These are phyloP conservation scores for Omphaloscelis lunosa DNA, from an alignment of 2,888 invertebrate species.

Conservation along the genomic window DNA sequence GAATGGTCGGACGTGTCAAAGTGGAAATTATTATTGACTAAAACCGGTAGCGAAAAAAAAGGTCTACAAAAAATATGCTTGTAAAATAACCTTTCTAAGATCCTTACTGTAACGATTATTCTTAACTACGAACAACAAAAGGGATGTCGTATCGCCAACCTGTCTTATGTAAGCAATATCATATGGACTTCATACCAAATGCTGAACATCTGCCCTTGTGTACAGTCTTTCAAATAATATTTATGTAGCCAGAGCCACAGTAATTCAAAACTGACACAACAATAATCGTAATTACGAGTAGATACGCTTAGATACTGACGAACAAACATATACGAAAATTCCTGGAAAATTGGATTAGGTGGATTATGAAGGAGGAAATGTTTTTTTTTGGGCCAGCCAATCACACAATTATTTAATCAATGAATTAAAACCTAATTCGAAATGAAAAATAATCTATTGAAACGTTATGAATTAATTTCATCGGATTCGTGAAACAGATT, in stretches of 20 bases:
- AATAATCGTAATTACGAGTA: conserved; percentile 33
- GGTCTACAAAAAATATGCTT: not conserved
- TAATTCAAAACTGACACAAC: conserved; percentile 12
- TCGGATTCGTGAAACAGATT: conserved; percentile 1
- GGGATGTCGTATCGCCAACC: too few species aligned
- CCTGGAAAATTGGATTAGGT: conserved; percentile 47
- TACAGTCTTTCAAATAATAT: not conserved
- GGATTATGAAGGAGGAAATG: conserved; percentile 9
- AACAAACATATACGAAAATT: conserved; percentile 27
- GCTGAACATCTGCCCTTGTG: not conserved
- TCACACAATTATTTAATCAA: conserved; percentile 28
- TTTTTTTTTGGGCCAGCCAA: conserved; percentile 21
- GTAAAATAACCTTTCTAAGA: not conserved
- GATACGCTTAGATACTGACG: conserved; percentile 44
- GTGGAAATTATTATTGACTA: not conserved
- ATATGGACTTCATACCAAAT: not conserved
- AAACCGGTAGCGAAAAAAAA: not conserved
- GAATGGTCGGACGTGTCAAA: conserved; percentile 14
- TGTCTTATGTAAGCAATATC: not conserved
- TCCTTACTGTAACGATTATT: not conserved
- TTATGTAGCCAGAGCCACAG: not conserved
- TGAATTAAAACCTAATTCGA: conserved; percentile 12
- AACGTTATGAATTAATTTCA: not conserved
- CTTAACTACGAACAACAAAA: not conserved
- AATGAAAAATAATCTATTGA: conserved; percentile 9